Evolutionary conservation across 1,140 invertebrate species (phyloP).

Genomic region (Drosophila simulans): DNA sequence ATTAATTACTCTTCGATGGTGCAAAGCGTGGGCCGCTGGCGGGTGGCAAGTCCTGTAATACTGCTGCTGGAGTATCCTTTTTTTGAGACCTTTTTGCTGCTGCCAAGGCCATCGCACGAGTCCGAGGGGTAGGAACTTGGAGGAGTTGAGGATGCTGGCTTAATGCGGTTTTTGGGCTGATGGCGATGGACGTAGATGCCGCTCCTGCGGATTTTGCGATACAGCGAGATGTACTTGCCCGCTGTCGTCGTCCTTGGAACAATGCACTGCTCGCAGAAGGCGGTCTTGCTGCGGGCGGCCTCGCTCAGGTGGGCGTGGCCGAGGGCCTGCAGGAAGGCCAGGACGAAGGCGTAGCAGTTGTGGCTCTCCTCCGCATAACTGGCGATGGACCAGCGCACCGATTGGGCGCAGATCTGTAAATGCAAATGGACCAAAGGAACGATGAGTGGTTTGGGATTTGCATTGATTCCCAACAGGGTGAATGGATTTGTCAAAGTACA

Average conservation of each 20-base stretch:
- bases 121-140: slow-evolving; percentile 25
- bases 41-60: slow-evolving; percentile 35
- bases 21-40: slow-evolving; percentile 67
- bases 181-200: slow-evolving; percentile 85
- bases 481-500: neutral
- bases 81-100: slow-evolving; percentile 16
- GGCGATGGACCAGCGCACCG: slow-evolving; percentile 87
- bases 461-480: slow-evolving; percentile 6
- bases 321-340: slow-evolving; percentile 89
- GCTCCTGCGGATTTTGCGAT: slow-evolving; percentile 87
- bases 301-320: slow-evolving; percentile 87
- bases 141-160: slow-evolving; percentile 7
- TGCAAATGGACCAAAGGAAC: slow-evolving; percentile 10
- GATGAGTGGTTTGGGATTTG: slow-evolving; percentile 39
- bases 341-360: slow-evolving; percentile 93
- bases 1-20: slow-evolving; percentile 72
- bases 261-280: slow-evolving; percentile 91
- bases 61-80: slow-evolving; percentile 46
- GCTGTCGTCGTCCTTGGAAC: slow-evolving; percentile 90
- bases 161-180: slow-evolving; percentile 45
- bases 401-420: slow-evolving; percentile 86
- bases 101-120: slow-evolving; percentile 16
- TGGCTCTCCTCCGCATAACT: slow-evolving; percentile 90
- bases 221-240: slow-evolving; percentile 92
- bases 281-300: slow-evolving; percentile 86